Evolutionary conservation across 2,113 vertebrate genomes (phyloP).

Genomic region (Balaeniceps rex): DNA sequence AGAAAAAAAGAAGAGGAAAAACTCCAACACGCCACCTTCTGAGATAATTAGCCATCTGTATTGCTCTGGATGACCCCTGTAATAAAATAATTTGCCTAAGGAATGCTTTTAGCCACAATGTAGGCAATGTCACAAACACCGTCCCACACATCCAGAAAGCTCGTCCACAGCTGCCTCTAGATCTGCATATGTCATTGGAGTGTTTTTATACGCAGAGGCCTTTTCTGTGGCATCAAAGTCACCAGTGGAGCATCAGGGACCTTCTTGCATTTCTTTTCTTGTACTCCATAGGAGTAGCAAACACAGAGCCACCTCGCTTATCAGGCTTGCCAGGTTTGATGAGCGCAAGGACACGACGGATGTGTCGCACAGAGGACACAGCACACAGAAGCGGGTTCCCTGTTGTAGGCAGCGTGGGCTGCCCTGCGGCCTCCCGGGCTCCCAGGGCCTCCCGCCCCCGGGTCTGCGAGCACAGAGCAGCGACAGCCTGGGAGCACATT

Average conservation of each 20-base stretch:
- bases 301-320: not conserved
- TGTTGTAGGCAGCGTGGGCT: not conserved
- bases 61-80: not conserved
- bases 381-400: not conserved
- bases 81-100: not conserved
- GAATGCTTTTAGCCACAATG: not conserved
- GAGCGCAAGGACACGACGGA: not conserved
- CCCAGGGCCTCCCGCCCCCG: not conserved
- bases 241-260: not conserved
- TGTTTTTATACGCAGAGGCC: not conserved
- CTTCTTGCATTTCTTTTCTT: not conserved
- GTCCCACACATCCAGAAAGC: accelerated
- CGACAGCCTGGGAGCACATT: accelerated
- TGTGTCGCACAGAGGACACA: not conserved
- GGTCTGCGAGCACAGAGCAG: not conserved
- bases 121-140: not conserved
- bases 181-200: not conserved
- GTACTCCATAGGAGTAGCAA: not conserved
- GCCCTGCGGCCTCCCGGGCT: accelerated
- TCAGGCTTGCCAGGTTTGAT: not conserved
- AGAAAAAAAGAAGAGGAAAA: not conserved
- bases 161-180: not conserved
- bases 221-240: not conserved
- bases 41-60: not conserved
- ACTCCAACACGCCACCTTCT: not conserved